A percentile compares a stretch with the other conserved stretches of the same genome.
Evolutionary conservation across 2,797 vertebrate genomes (phyloP).

Genomic region (Lycodopsis pacificus): DNA sequence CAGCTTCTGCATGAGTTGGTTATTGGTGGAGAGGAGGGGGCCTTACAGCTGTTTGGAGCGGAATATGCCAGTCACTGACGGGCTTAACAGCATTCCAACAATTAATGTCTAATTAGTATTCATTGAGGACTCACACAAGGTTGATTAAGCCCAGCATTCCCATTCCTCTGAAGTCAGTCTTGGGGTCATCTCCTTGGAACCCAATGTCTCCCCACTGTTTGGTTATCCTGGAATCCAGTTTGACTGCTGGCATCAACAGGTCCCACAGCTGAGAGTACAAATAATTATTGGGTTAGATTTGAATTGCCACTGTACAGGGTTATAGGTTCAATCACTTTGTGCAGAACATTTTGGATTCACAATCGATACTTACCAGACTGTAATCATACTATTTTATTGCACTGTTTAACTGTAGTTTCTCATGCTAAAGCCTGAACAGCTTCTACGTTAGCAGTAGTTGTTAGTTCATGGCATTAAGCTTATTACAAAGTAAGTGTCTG

Average conservation of each 20-base stretch:
- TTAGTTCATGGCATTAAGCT: neutral
- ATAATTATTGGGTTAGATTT: neutral
- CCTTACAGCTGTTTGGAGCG: too few species aligned
- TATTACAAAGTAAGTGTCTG: neutral
- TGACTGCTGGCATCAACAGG: slow-evolving; percentile 91
- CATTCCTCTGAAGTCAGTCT: slow-evolving; percentile 99
- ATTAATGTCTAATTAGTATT: slow-evolving; percentile 6
- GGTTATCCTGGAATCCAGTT: slow-evolving; percentile 91
- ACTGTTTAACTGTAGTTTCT: neutral
- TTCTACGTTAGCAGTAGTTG: neutral
- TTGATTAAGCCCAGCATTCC: slow-evolving; percentile 95
- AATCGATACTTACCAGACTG: neutral
- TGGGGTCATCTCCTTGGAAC: slow-evolving; percentile 98
- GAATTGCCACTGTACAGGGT: neutral
- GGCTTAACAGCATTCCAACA: too few species aligned
- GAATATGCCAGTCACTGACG: too few species aligned
- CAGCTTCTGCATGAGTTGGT: too few species aligned
- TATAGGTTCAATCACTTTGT: neutral
- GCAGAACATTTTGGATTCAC: neutral
- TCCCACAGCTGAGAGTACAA: slow-evolving; percentile 90
- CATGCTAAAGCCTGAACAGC: neutral
- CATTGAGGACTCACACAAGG: slow-evolving; percentile 89
- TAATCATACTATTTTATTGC: neutral
- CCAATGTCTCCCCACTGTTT: slow-evolving; percentile 99
- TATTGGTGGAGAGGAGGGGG: too few species aligned